These are phyloP conservation scores for Tringa solitaria DNA, from an alignment of 2,113 vertebrate species.

Conservation along the genomic window DNA sequence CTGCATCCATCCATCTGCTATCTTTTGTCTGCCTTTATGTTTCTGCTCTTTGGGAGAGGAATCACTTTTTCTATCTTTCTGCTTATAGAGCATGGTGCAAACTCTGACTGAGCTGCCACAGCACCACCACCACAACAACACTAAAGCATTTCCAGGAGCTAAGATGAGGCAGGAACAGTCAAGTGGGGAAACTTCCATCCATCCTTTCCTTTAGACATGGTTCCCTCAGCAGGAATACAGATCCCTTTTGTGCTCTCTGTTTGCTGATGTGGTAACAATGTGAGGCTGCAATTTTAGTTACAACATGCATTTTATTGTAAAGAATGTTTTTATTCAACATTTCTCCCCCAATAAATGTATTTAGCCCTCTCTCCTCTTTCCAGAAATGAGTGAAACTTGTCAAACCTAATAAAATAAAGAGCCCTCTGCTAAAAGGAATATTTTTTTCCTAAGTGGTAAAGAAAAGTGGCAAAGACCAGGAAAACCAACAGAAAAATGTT, in stretches of 20 bases:
- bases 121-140: neutral
- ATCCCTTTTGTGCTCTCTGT: neutral
- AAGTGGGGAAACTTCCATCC: neutral
- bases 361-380: neutral
- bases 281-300: neutral
- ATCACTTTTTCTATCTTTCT: neutral
- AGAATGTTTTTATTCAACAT: neutral
- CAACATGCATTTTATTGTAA: neutral
- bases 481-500: neutral
- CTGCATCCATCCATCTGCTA: neutral
- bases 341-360: neutral
- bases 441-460: neutral
- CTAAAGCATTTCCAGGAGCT: neutral
- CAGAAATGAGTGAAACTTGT: neutral
- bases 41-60: neutral
- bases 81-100: neutral
- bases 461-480: neutral
- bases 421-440: neutral
- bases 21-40: neutral
- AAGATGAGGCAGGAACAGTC: neutral
- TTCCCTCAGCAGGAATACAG: neutral
- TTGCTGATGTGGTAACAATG: neutral
- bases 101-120: neutral
- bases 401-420: neutral
- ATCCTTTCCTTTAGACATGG: neutral